phyloP scores from a whole-genome alignment of 2,888 invertebrate genomes.

The Atherix ibis region DNA sequence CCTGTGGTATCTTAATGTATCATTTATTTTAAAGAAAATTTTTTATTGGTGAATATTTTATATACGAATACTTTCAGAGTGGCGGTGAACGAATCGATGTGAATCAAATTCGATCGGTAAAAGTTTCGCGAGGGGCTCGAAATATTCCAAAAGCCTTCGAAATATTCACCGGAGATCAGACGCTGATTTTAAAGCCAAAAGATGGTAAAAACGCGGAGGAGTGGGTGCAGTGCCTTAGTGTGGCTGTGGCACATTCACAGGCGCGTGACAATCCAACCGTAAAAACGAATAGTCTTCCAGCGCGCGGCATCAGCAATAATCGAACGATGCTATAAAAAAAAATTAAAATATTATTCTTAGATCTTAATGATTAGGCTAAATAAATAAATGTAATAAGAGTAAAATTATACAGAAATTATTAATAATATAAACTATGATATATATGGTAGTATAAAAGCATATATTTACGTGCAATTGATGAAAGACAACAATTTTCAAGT shows the following conservation, averaged over 20 bases:
- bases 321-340: conserved; percentile 10
- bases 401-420: too few relatives aligned
- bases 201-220: conserved; percentile 89
- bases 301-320: conserved; percentile 17
- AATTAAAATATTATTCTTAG: too few relatives aligned
- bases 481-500: too few relatives aligned
- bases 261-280: conserved; percentile 31
- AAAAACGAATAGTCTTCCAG: conserved; percentile 34
- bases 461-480: too few relatives aligned
- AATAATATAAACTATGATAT: too few relatives aligned
- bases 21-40: too few relatives aligned
- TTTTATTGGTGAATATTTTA: too few relatives aligned
- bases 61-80: conserved; percentile 39
- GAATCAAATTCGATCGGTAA: conserved; percentile 86
- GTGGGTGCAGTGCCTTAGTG: conserved; percentile 90
- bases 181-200: conserved; percentile 83
- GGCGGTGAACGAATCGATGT: conserved; percentile 78
- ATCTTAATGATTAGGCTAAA: too few relatives aligned
- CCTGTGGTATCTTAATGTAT: too few relatives aligned
- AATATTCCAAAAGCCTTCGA: conserved; percentile 94
- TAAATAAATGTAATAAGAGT: too few relatives aligned
- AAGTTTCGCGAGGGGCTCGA: conserved; percentile 76
- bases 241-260: conserved; percentile 67
- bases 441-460: too few relatives aligned
- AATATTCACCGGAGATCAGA: conserved; percentile 88